Evolutionary conservation across 2,888 invertebrate genomes (phyloP).

Genomic region (Xylocampa areola): DNA sequence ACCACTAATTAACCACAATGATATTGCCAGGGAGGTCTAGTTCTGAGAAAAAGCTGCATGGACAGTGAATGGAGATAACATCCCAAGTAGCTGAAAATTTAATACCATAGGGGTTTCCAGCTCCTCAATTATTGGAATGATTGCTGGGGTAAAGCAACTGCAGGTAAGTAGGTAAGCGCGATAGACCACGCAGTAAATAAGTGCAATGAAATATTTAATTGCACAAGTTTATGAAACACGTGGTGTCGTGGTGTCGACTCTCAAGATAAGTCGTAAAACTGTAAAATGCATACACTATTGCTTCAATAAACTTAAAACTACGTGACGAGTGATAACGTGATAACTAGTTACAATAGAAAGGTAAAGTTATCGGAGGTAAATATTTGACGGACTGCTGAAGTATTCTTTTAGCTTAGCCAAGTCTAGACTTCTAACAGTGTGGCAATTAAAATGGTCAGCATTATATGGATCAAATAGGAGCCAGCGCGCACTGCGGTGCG

Average conservation of each 20-base stretch:
- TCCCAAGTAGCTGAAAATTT: too few relatives aligned
- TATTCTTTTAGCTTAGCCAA: too few relatives aligned
- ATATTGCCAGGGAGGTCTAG: too few relatives aligned
- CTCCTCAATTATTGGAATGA: background rate
- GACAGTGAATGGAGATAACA: too few relatives aligned
- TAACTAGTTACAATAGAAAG: background rate
- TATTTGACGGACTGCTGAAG: too few relatives aligned
- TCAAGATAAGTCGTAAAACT: constrained; percentile 37
- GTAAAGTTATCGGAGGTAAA: background rate
- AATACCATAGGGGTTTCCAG: background rate
- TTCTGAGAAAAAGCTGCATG: too few relatives aligned
- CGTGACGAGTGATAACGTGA: constrained; percentile 18
- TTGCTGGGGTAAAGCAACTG: background rate
- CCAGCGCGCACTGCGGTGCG: too few relatives aligned
- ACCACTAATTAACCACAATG: too few relatives aligned
- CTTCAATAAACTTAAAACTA: constrained; percentile 33
- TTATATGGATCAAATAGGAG: too few relatives aligned
- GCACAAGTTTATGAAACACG: constrained; percentile 24
- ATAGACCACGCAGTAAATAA: constrained; percentile 22
- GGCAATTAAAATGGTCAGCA: too few relatives aligned
- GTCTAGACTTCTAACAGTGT: too few relatives aligned
- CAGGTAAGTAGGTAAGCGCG: background rate
- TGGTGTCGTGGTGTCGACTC: constrained; percentile 27
- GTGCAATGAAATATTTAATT: constrained; percentile 29
- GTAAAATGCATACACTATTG: constrained; percentile 29